phyloP scores from a whole-genome alignment of 2,797 vertebrate genomes.

The Falco naumanni region DNA sequence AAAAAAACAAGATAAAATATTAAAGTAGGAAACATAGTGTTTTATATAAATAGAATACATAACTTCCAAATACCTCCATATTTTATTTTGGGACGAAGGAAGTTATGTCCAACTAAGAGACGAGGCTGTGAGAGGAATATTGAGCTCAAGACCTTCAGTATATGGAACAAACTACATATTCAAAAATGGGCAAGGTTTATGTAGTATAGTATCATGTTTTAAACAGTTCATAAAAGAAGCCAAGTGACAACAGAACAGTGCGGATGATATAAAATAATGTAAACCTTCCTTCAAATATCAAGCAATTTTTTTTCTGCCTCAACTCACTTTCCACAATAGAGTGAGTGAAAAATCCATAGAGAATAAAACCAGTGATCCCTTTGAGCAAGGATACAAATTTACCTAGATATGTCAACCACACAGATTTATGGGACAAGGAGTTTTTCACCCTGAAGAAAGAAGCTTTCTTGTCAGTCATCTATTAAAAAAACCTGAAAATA shows the following conservation, averaged over 20 bases:
- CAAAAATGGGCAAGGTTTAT: slow-evolving; percentile 32
- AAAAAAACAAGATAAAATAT: not conserved
- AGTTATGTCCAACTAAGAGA: not conserved
- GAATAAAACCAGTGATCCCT: slow-evolving; percentile 67
- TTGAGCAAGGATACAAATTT: slow-evolving; percentile 69
- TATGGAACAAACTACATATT: not conserved
- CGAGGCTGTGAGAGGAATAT: not conserved
- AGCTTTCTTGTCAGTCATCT: slow-evolving; percentile 63
- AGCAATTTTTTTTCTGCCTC: slow-evolving; percentile 27
- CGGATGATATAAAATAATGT: slow-evolving; percentile 44
- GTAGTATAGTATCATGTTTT: slow-evolving; percentile 51
- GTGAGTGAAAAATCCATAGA: slow-evolving; percentile 60
- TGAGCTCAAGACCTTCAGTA: not conserved
- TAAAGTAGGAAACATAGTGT: not conserved
- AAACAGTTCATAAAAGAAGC: slow-evolving; percentile 61
- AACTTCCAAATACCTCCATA: not conserved
- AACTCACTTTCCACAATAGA: slow-evolving; percentile 50
- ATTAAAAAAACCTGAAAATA: slow-evolving; percentile 56
- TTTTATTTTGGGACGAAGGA: not conserved
- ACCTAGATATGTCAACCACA: slow-evolving; percentile 65
- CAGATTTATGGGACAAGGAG: slow-evolving; percentile 68
- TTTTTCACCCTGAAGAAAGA: slow-evolving; percentile 64
- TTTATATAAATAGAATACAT: not conserved
- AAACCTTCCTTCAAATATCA: slow-evolving; percentile 28
- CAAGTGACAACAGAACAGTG: slow-evolving; percentile 52